Conservation (phyloP, 64 coral and sea anemone species). For the Dendrophyllia cribrosa region DNA sequence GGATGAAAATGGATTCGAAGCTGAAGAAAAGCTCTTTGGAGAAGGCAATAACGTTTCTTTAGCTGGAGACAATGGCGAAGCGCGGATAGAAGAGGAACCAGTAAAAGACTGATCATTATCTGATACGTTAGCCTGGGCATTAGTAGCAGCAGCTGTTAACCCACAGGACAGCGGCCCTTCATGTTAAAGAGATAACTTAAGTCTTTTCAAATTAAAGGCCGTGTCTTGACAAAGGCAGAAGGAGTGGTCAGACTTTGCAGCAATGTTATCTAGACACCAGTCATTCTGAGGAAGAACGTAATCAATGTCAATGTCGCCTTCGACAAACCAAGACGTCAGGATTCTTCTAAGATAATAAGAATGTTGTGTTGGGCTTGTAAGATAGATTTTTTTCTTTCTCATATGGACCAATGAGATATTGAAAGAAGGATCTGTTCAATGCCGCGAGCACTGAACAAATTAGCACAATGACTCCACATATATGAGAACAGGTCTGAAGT, state of each 20-base stretch:
- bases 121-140: not conserved
- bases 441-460: constrained; percentile 8
- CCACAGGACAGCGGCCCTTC: not conserved
- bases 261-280: not conserved
- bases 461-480: constrained; percentile 44
- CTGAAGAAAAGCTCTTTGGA: not conserved
- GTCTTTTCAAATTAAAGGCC: not conserved
- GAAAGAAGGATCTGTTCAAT: constrained; percentile 17
- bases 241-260: not conserved
- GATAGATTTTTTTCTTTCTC: constrained; percentile 31
- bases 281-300: not conserved
- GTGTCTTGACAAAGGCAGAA: not conserved
- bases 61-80: not conserved
- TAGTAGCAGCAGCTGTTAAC: not conserved
- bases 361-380: constrained; percentile 29
- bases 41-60: not conserved
- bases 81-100: not conserved
- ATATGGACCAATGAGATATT: constrained; percentile 8
- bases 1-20: not conserved
- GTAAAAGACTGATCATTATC: not conserved
- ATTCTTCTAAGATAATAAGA: constrained; percentile 19
- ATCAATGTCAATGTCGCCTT: constrained; percentile 9
- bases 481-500: constrained; percentile 18
- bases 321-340: constrained; percentile 31
- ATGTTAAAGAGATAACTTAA: not conserved